Conservation (phyloP, 2,888 invertebrate genomes). For the Cyaniris semiargus region DNA sequence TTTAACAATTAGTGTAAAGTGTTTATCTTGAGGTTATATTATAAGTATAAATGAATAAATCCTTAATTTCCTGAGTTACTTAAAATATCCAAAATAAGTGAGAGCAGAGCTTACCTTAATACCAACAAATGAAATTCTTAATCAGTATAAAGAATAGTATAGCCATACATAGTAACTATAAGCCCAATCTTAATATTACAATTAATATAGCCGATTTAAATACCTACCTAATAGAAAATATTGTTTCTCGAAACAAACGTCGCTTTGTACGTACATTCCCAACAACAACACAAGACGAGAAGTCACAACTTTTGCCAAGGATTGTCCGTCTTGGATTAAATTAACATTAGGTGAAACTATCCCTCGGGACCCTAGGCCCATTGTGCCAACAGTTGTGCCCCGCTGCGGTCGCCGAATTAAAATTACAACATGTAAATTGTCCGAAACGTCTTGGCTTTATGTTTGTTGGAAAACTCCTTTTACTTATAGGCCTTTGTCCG, state of each 20-base stretch:
- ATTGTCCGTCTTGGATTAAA: constrained; percentile 76
- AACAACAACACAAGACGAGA: constrained; percentile 63
- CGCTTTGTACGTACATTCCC: constrained; percentile 46
- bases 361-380: constrained; percentile 54
- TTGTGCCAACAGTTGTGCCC: constrained; percentile 51
- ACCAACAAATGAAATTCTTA: no score
- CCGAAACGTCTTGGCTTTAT: constrained; percentile 59
- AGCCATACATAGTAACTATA: no score
- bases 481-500: constrained; percentile 34
- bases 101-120: no score
- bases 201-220: no score
- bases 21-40: no score
- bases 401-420: constrained; percentile 72
- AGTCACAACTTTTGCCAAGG: constrained; percentile 68
- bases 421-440: constrained; percentile 77
- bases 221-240: no score
- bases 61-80: no score
- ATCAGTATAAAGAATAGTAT: no score
- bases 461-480: constrained; percentile 59
- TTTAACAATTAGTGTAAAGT: no score
- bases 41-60: no score
- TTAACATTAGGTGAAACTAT: constrained; percentile 78
- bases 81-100: no score
- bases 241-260: constrained; percentile 33
- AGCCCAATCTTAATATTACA: no score